phyloP scores from a whole-genome alignment of 2,113 vertebrate species.

The Tympanuchus pallidicinctus region DNA sequence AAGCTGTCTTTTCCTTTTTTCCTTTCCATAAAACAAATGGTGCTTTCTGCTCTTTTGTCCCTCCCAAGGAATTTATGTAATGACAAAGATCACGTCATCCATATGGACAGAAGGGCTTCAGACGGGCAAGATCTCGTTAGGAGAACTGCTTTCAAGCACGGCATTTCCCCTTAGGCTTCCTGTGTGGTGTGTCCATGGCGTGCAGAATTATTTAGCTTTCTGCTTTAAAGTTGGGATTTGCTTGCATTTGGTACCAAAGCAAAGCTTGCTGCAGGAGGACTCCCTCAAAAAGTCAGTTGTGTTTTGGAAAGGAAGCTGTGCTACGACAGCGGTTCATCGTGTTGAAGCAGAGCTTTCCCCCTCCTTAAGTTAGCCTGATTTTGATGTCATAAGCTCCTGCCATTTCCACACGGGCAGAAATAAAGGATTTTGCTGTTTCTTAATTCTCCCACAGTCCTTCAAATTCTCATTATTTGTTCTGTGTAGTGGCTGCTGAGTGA shows the following conservation, averaged over 20 bases:
- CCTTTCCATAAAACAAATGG: background rate
- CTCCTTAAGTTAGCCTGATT: background rate
- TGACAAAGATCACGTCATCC: background rate
- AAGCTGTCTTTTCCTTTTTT: background rate
- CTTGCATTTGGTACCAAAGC: accelerated
- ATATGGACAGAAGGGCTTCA: background rate
- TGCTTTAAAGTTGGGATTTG: background rate
- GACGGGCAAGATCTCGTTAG: background rate
- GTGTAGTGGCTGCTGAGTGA: background rate
- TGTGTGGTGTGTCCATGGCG: background rate
- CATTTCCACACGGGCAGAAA: background rate
- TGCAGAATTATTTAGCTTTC: background rate
- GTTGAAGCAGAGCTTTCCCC: background rate
- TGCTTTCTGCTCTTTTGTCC: background rate
- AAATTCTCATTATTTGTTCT: background rate
- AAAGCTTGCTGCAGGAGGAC: background rate
- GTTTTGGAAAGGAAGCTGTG: background rate
- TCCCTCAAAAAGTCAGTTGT: background rate
- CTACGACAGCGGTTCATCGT: background rate
- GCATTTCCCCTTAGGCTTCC: background rate
- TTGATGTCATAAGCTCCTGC: background rate
- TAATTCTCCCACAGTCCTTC: background rate
- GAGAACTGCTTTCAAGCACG: background rate
- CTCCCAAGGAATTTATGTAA: background rate
- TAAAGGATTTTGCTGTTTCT: background rate